phyloP scores from a whole-genome alignment of 2,797 vertebrate genomes.

The Vipera ursinii region DNA sequence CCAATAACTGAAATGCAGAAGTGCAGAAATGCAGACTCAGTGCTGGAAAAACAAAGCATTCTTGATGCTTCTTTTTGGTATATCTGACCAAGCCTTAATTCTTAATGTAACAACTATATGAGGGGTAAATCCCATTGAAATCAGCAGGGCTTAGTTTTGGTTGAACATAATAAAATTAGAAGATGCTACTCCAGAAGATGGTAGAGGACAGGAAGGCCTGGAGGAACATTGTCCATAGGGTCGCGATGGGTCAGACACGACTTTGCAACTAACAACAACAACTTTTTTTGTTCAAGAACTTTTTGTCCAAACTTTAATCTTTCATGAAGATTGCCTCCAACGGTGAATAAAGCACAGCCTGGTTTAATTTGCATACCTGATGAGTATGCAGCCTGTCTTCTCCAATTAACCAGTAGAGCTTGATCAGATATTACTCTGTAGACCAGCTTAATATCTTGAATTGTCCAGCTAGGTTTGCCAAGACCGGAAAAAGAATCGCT shows the following conservation, averaged over 20 bases:
- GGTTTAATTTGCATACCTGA: neutral
- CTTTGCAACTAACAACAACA: no score
- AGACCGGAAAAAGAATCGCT: neutral
- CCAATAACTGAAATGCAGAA: neutral
- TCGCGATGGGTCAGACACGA: no score
- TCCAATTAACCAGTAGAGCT: neutral
- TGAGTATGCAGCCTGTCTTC: neutral
- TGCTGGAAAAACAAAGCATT: neutral
- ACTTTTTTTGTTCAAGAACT: neutral
- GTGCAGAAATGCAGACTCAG: neutral
- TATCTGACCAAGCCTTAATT: neutral
- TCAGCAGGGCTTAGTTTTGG: neutral
- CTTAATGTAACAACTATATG: neutral
- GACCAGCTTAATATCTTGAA: neutral
- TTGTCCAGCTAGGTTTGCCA: neutral
- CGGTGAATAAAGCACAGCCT: neutral
- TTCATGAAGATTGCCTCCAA: neutral
- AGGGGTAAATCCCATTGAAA: neutral
- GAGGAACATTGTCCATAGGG: no score
- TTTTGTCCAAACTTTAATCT: neutral
- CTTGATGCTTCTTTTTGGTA: neutral
- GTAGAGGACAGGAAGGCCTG: no score
- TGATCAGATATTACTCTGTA: neutral
- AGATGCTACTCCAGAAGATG: no score
- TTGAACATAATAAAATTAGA: neutral